Percentiles rank a stretch among this genome's conserved stretches.
Evolutionary conservation across 2,888 invertebrate species (phyloP).

Genomic region (Microctonus brassicae): DNA sequence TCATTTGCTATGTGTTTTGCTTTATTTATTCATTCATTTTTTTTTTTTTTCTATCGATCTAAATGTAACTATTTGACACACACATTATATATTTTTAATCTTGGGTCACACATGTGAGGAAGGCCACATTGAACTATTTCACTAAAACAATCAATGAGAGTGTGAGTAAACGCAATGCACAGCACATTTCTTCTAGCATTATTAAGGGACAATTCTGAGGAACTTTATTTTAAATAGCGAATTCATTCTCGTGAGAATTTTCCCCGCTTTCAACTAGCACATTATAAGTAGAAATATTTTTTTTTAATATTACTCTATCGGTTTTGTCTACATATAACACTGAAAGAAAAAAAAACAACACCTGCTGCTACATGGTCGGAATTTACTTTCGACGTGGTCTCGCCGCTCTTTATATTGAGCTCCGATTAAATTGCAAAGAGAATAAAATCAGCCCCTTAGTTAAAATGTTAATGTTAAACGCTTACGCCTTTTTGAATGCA

Average conservation of each 20-base stretch:
- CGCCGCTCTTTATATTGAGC: not conserved
- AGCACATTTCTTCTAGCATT: constrained; percentile 12
- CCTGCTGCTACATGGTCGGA: not conserved
- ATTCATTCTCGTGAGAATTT: not conserved
- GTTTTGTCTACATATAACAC: not conserved
- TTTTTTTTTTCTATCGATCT: not conserved
- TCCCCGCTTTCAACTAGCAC: constrained; percentile 4
- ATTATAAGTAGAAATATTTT: not conserved
- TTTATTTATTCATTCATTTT: too few relatives aligned
- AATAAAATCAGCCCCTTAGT: not conserved
- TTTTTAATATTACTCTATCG: not conserved
- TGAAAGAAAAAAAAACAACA: not conserved
- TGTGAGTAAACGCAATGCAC: not conserved
- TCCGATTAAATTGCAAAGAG: not conserved
- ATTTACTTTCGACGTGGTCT: constrained; percentile 4
- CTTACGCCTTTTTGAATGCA: not conserved
- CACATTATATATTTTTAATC: constrained; percentile 24
- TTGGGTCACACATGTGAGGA: constrained; percentile 60
- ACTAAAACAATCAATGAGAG: constrained; percentile 50
- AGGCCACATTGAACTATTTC: constrained; percentile 70
- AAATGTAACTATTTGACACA: constrained; percentile 21
- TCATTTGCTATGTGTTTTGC: not conserved
- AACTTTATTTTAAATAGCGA: not conserved
- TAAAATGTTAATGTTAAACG: too few relatives aligned
- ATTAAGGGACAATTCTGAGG: constrained; percentile 10